These are phyloP conservation scores for Pteromalus puparum DNA, from an alignment of 1,140 invertebrate genomes.

Conservation along the genomic window DNA sequence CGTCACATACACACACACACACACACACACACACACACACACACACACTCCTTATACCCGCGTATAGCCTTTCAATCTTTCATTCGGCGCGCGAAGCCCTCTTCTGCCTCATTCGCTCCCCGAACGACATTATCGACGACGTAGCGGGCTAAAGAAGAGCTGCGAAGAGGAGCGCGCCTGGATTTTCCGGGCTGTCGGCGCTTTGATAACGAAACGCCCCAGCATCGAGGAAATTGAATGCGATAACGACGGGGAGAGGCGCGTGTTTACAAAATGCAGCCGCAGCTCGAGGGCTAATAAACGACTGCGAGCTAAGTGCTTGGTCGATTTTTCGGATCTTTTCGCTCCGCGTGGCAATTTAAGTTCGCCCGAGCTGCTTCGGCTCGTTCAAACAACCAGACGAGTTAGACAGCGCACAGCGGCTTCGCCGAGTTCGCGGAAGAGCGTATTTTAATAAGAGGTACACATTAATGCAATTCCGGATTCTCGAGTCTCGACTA, in stretches of 20 bases:
- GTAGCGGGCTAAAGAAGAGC: not conserved
- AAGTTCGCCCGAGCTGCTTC: not conserved
- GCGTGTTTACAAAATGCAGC: not conserved
- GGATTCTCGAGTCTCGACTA: not conserved
- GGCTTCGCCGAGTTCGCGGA: not conserved
- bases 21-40: no score
- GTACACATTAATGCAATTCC: constrained; percentile 6
- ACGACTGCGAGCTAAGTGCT: not conserved
- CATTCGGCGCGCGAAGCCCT: no score
- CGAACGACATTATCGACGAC: constrained; percentile 45
- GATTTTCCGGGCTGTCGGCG: constrained; percentile 25
- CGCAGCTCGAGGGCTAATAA: not conserved
- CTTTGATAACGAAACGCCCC: constrained; percentile 19
- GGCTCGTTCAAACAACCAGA: not conserved
- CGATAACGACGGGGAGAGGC: not conserved
- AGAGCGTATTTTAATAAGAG: constrained; percentile 24
- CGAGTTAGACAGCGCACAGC: no score
- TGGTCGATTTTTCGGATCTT: no score
- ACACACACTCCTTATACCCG: no score
- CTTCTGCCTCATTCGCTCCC: constrained; percentile 43
- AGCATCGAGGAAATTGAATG: constrained; percentile 14
- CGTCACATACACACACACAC: no score
- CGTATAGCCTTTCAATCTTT: no score
- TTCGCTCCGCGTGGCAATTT: not conserved
- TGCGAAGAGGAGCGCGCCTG: not conserved